phyloP scores from a whole-genome alignment of 2,113 vertebrate species.

The Ramphastos sulfuratus region DNA sequence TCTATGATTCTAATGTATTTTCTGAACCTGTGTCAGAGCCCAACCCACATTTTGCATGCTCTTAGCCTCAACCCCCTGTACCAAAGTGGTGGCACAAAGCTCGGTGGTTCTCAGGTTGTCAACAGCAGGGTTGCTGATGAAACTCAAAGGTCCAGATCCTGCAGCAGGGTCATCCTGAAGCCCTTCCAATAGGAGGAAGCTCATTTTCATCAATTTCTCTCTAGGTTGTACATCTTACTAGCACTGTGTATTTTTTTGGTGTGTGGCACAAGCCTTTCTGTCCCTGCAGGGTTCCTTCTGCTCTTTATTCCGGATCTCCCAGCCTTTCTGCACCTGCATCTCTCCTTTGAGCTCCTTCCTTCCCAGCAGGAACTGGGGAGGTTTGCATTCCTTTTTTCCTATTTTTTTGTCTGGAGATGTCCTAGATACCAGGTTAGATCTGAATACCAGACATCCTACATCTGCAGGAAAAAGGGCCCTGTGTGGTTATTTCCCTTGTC shows the following conservation, averaged over 20 bases:
- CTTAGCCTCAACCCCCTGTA: neutral
- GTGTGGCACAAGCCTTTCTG: neutral
- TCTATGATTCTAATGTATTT: neutral
- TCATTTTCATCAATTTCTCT: neutral
- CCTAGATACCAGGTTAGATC: neutral
- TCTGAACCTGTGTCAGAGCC: neutral
- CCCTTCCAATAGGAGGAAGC: neutral
- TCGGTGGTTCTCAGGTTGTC: neutral
- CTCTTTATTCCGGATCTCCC: neutral
- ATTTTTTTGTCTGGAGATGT: neutral
- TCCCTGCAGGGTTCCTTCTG: neutral
- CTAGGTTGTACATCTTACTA: neutral
- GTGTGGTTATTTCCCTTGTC: neutral
- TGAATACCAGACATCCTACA: neutral
- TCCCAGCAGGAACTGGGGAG: neutral
- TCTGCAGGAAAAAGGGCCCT: neutral
- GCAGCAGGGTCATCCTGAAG: neutral
- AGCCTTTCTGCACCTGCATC: neutral
- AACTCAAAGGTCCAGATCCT: neutral
- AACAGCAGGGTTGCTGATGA: neutral
- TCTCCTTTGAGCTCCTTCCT: neutral
- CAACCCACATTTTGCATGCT: neutral
- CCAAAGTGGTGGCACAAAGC: neutral
- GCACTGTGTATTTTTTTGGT: neutral
- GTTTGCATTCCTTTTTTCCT: neutral